Percentiles rank a stretch among this genome's conserved stretches.
Evolutionary conservation across 2,113 vertebrate species (phyloP).

Genomic region (Myotis brandtii): DNA sequence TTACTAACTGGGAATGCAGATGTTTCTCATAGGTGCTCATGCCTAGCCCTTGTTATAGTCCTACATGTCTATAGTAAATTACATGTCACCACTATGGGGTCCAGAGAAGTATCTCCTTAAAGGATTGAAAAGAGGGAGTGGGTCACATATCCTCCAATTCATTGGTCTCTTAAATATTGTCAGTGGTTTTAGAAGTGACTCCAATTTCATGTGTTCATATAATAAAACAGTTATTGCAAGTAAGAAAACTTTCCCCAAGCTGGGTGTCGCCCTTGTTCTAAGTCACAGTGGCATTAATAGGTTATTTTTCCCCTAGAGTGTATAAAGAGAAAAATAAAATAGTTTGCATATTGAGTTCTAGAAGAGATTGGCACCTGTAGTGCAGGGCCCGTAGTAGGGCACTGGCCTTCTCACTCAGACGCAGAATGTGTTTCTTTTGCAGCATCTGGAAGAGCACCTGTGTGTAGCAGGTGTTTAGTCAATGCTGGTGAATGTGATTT

Average conservation of each 20-base stretch:
- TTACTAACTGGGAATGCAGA: background rate
- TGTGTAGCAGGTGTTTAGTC: background rate
- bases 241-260: background rate
- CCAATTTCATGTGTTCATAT: conserved; percentile 71
- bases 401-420: background rate
- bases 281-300: background rate
- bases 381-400: background rate
- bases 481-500: background rate
- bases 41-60: background rate
- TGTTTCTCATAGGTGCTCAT: background rate
- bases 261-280: background rate
- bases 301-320: background rate
- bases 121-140: conserved; percentile 55
- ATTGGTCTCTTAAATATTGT: conserved; percentile 44
- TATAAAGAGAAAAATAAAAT: conserved; percentile 37
- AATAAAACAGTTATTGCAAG: conserved; percentile 58
- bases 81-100: conserved; percentile 59
- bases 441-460: background rate
- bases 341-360: conserved; percentile 11
- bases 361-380: background rate
- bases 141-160: conserved; percentile 62
- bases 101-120: conserved; percentile 53
- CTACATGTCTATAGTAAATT: background rate
- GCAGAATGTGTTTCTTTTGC: background rate
- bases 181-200: conserved; percentile 74